Evolutionary conservation across 2,113 vertebrate genomes (phyloP), one percentile per base, ranked within the genome.

Genomic region (Halcyon senegalensis): DNA sequence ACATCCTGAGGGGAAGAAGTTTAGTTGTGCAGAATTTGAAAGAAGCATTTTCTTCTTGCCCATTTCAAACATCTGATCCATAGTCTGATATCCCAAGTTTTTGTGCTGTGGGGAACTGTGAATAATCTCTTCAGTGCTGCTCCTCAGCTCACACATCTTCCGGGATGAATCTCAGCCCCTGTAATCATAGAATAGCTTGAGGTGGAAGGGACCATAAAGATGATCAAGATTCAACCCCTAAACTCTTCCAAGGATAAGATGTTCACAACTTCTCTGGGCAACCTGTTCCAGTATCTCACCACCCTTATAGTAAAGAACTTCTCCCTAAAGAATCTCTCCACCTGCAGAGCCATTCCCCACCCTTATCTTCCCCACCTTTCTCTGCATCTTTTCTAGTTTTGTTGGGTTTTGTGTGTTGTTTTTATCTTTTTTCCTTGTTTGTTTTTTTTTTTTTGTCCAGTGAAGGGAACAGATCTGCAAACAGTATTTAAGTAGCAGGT

Each of bases 401-500:
- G 5, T 35, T 3, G 41, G 6, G 17, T 6, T 62, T 20, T 11
- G 20, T 30, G 41, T 37, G 41, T 6, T 43, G 17, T 10, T 69
- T 10, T 19, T 48, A 44, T 33, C n/a, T 67, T 21, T 5, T 15
- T 50, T 50, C 23, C 21, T 24, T 44, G 16, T 16, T 44, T 44
- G 16, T 44, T 21, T 5, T 60, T 43, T 10, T 70, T 10, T 19
- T 53, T 13, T 46, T 46, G 46, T 91, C 27, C 74, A 87, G 15
- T 58, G 70, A 58, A 95, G 27, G 35, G 53, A 91, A 87, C 58
- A 87, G 78, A 76, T 91, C 73, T 96, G 89, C 75, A 76, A 76
- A 23, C 66, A 80, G 87, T 53, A 63, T 93, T 96, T 94, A 94
- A 96, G 69, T 56, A 87, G 87, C 78, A 79, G 84, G 84, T 89